Evolutionary conservation across 2,888 invertebrate genomes (phyloP), one percentile per base, ranked within the genome.

Genomic region (Calameuta pallipes): DNA sequence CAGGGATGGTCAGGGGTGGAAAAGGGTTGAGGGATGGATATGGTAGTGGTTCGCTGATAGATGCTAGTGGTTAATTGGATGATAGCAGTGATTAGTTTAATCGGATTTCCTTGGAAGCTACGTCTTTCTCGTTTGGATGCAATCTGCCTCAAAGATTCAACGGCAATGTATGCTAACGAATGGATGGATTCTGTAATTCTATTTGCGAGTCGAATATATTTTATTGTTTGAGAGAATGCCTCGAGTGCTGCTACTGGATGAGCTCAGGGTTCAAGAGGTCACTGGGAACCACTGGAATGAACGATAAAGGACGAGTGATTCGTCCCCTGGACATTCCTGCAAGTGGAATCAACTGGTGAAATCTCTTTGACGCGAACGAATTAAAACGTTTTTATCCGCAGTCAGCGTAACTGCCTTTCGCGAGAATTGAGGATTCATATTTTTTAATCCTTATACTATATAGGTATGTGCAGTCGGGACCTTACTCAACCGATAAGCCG

Each of bases 61-160:
- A 78, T 34, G 75, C 71, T 70, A 41, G 69, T 71, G 75, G 75
- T 37, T 78, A 78, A 78, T 78, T 75, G 75, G 71, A 69, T 78
- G 78, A 78, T 78, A 41, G 75, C 78, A 71, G 71, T 78, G 75
- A 78, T 78, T 78, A 75, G 78, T 41, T 34, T 77, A 69, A 78
- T 78, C 78, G 75, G 78, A 78, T 77, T 77, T 74, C 69, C 74
- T 69, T 68, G 77, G 31, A 56, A 73, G 68, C 41, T 77, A 73
- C 71, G 71, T 71, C 71, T 31, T 6, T 15, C 33, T 73, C 37
- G 68, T 69, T 69, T 35, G n/a, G 77, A 6, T 69, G 77, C 69
- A 77, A 74, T 69, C 75, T 75, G 77, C 31, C 30, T 34, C 36
- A 76, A 76, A n/a, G 34, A 36, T 36, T 34, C 31, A 31, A 71